Base-by-base conservation (phyloP, 2,797 vertebrate species). In the Tiaroga cobitis region DNA sequence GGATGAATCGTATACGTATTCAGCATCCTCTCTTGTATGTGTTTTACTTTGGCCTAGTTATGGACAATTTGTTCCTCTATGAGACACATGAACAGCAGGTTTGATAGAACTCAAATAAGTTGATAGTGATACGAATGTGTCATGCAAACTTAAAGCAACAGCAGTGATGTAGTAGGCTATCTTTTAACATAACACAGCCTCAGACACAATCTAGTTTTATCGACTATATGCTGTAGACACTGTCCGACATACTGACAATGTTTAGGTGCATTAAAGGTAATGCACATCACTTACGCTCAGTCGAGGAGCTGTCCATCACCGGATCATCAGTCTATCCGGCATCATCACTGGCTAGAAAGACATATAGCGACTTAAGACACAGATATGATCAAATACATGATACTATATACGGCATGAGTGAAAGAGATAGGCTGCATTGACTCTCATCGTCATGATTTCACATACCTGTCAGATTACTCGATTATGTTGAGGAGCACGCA, bases 281-380 rank as follows among this genome's bases (percentile, higher is more conserved):
- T 82, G 78, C 43, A 26, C 39, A 63, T 49, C 39, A 70, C 75
- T 84, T 79, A 79, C 83, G 34, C 51, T 84, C 39, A 72, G 21
- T 61, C 59, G 88, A 78, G 81, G 76, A 77, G 86, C 86, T 84
- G 85, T 90, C 89, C 89, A 81, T 41, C 82, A 26, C 70, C 39
- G 74, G 81, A 56, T 63, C 83, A 46, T 79, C 49, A 29, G 18
- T 19, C 61, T 69, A 81, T 37, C 51, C 37, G 18, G 29, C 61
- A 74, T 59, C 59, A n/a, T 67, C n/a, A 39, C 59, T 80, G 51
- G 24, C 8, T 61, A n/a, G 72, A 51, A 43, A 34, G 19, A 83
- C 26, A 56, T 49, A n/a, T 2, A 75, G 39, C 18, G 78, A 18
- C 9, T 54, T 59, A 18, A 73, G 15, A n/a, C 81, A 74, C 0